Evolutionary conservation across 1,140 invertebrate genomes (phyloP).

Genomic region (Leptinotarsa lineolata): DNA sequence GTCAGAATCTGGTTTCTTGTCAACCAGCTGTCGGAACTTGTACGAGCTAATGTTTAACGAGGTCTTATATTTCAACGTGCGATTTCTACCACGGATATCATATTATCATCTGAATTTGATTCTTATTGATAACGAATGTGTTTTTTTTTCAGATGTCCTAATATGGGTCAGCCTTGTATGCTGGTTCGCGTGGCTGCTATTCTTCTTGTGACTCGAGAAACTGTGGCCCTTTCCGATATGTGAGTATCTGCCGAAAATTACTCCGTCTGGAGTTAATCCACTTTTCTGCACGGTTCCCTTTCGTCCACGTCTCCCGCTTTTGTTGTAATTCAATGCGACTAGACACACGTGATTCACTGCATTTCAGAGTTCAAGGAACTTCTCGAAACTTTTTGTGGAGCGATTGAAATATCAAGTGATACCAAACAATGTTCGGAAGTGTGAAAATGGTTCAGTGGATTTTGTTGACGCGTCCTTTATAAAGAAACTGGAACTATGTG

Average conservation of each 20-base stretch:
- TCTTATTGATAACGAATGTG: not conserved
- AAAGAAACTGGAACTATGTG: no score
- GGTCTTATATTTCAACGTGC: no score
- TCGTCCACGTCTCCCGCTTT: not conserved
- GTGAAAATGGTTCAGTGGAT: no score
- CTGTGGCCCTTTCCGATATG: constrained; percentile 56
- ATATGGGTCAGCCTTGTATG: constrained; percentile 69
- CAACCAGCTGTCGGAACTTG: no score
- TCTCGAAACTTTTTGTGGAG: not conserved
- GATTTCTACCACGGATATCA: no score
- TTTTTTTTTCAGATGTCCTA: constrained; percentile 64
- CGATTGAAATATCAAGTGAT: no score
- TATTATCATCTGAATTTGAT: no score
- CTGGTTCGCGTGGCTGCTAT: constrained; percentile 64
- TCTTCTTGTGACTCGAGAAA: constrained; percentile 62
- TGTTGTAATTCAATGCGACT: not conserved
- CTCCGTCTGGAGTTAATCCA: not conserved
- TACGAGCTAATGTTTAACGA: no score
- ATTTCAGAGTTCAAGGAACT: not conserved
- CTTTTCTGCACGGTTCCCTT: not conserved
- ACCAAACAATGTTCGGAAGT: no score
- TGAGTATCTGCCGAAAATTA: constrained; percentile 33
- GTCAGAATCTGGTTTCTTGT: no score
- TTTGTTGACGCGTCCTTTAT: no score
- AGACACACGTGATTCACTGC: not conserved